Evolutionary conservation across 1,140 invertebrate genomes (phyloP), one percentile per base, ranked within the genome.

Genomic region (Pissodes strobi): DNA sequence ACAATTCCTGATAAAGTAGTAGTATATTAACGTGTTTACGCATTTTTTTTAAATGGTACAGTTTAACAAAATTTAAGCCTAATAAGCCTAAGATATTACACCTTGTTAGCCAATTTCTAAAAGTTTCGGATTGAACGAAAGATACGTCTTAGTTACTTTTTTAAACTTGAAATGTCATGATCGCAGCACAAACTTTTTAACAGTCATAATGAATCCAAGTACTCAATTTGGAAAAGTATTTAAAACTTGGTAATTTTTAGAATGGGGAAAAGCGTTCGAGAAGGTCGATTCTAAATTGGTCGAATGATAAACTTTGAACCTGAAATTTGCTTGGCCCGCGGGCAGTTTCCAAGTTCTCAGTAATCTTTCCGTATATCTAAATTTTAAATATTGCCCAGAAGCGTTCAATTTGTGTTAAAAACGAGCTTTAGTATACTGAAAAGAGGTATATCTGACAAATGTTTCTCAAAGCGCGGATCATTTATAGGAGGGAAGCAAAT

Each of bases 341-440:
- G 52, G 61, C 61, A 56, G 51, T 64, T 56, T 37, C 45, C 52
- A 64, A 64, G 51, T 64, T 64, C 56, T 64, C 61, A 56, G 61
- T 56, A 64, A 64, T 64, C 61, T 64, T 64, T 56, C 43, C 21
- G 61, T 64, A 56, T 55, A 64, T 64, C 61, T 64, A 52, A 64
- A 64, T 64, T 64, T 64, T 53, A 56, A 64, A 49, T 34, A 48
- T 64, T 27, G 48, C 61, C 51, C 51, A 48, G 61, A 18, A 61
- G 58, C 58, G 58, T 21, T 41, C 37, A 61, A 61, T 61, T 61
- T 61, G 58, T 51, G 51, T 51, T 61, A 51, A 61, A 61, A 51
- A 27, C 30, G 19, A 27, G 19, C 8, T 43, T 56, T 17, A 43
- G 21, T 41, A 23, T 23, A 9, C 56, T 39, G 52, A 39, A 37